phyloP scores from a whole-genome alignment of 2,797 vertebrate species.

The Megaceryle alcyon region DNA sequence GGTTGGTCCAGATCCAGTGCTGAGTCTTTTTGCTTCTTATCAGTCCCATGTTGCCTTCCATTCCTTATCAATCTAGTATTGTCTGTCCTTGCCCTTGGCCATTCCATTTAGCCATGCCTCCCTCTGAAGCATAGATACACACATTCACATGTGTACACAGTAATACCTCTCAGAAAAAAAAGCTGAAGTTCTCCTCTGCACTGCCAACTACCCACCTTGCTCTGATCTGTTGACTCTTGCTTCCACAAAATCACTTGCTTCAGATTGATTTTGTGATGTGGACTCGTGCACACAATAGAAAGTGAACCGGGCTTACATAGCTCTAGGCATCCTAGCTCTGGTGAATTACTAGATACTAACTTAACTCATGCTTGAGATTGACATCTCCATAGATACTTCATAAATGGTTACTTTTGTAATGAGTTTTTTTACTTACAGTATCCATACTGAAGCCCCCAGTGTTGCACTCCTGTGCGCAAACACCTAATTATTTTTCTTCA shows the following conservation, averaged over 20 bases:
- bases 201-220: background rate
- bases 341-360: background rate
- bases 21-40: background rate
- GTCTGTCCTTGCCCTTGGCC: background rate
- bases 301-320: background rate
- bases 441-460: background rate
- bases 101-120: accelerated
- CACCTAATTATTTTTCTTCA: background rate
- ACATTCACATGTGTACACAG: background rate
- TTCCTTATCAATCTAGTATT: background rate
- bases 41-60: background rate
- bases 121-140: background rate
- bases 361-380: background rate
- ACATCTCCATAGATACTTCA: background rate
- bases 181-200: background rate
- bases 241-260: background rate
- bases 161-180: background rate
- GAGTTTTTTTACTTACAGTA: background rate
- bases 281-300: background rate
- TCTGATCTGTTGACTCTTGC: background rate
- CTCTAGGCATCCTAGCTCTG: background rate
- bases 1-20: background rate
- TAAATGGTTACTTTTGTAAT: background rate
- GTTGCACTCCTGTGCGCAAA: background rate
- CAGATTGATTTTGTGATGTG: background rate